Conservation (phyloP, 2,113 vertebrate genomes). For the Sitta europaea region DNA sequence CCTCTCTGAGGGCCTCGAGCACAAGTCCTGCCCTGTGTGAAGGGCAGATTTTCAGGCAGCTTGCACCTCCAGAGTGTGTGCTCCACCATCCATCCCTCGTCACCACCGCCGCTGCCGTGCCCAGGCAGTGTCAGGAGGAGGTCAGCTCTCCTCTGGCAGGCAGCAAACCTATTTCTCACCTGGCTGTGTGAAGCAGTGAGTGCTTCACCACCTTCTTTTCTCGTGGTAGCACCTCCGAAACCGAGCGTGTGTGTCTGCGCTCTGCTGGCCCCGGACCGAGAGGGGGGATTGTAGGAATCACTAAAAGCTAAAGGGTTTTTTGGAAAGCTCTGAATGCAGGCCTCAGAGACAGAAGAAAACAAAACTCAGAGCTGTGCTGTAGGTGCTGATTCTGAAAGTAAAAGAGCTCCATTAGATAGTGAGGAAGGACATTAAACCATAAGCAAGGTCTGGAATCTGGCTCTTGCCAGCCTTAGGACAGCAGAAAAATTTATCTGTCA, state of each 20-base stretch:
- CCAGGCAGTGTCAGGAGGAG: not conserved
- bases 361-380: no score
- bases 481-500: no score
- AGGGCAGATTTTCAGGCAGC: not conserved
- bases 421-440: no score
- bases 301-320: no score
- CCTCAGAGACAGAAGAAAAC: no score
- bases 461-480: no score
- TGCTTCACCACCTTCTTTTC: rapidly evolving
- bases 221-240: rapidly evolving
- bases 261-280: not conserved
- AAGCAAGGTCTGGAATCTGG: no score
- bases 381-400: no score
- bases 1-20: not conserved
- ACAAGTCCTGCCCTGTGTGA: not conserved
- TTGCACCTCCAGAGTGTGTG: not conserved
- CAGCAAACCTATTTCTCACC: not conserved
- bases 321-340: no score
- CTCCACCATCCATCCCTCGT: not conserved
- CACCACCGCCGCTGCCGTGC: not conserved
- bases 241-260: rapidly evolving
- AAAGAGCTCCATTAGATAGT: no score
- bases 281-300: no score
- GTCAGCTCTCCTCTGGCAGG: not conserved
- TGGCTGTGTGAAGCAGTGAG: not conserved